Evolutionary conservation across 2,888 invertebrate species (phyloP), one percentile per base, ranked within the genome.

Genomic region (Baccha elongata): DNA sequence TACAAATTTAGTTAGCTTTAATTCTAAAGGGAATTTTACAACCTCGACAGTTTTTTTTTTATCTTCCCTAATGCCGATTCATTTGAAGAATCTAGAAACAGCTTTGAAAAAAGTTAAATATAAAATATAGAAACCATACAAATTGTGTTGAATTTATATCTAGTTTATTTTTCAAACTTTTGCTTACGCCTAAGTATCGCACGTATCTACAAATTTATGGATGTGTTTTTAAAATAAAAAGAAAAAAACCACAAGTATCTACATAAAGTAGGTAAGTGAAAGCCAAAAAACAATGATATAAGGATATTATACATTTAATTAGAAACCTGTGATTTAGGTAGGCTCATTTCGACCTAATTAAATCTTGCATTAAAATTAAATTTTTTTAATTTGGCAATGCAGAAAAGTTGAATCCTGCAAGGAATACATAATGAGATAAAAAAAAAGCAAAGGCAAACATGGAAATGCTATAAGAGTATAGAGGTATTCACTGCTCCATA

Each of bases 301-400:
- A 83, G 76, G 69, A 84, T 84, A 80, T 83, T 85, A 80, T 83
- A 72, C 67, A 75, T 75, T 65, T 80, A 67, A 76, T 78, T 83
- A 78, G 68, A 62, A 64, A 55, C 48, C 50, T 44, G 55, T 72
- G 67, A 67, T 72, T 67, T 52, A 67, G 23, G 23, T n/a, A 23
- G 23, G 23, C 23, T 23, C 65, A 62, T 72, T 68, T 68, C 55
- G 67, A 72, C 83, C 72, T 83, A 83, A 78, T 78, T 83, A 3
- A 83, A 76, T n/a, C 62, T 67, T 52, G 48, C 71, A 76, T 72
- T 72, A 72, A 72, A 68, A 62, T 71, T 67, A 72, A 72, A 83
- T 68, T 72, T n/a, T n/a, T n/a, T 76, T 67, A 83, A 17, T 44
- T 55, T 64, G 72, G 55, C 21, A 76, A 53, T 72, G 76, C 72